Evolutionary conservation across 2,888 invertebrate species (phyloP), one percentile per base, ranked within the genome.

Genomic region (Xestia xanthographa): DNA sequence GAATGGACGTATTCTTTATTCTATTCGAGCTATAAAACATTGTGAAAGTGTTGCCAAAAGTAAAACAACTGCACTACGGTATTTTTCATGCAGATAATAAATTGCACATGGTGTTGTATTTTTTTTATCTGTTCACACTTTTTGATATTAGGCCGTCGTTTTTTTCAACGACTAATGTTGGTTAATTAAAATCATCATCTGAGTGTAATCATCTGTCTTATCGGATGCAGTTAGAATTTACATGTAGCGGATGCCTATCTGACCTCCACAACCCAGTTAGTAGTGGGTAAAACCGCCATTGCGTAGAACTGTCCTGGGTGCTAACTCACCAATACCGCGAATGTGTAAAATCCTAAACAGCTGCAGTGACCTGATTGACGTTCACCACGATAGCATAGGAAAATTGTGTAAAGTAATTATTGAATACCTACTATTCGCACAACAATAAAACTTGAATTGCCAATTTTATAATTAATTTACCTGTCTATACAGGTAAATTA

Each of bases 71-170:
- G 73, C 80, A 80, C 56, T 80, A 72, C 65, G 26, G 65, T 17
- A 43, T 48, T 80, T 72, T 80, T 65, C 41, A 80, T 80, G 72
- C 80, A 48, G 80, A 65, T 72, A 72, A 72, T 65, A 77, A 65
- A 73, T 72, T 65, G 56, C 4, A 72, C 5, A 72, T 5, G 9
- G 38, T 53, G 34, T 58, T 58, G 22, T 38, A 53, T 34, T 41
- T 63, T 63, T 63, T 74, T 56, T 17, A 63, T 14, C 1, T 48
- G 12, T 14, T 48, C 11, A 41, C 45, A 48, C 0, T 5, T 80
- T 72, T 80, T 56, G 26, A 56, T 53, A 12, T 11, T n/a, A n/a
- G n/a, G 12, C n/a, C 1, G 5, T 53, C 53, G 12, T n/a, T 53
- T 53, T n/a, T 53, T 53, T n/a, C n/a, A 53, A n/a, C n/a, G 50